Percentiles rank a stretch among this genome's conserved stretches.
Conservation (phyloP, 30 jellyfish, hydroid and myxozoan species). For the Mastigias papua region DNA sequence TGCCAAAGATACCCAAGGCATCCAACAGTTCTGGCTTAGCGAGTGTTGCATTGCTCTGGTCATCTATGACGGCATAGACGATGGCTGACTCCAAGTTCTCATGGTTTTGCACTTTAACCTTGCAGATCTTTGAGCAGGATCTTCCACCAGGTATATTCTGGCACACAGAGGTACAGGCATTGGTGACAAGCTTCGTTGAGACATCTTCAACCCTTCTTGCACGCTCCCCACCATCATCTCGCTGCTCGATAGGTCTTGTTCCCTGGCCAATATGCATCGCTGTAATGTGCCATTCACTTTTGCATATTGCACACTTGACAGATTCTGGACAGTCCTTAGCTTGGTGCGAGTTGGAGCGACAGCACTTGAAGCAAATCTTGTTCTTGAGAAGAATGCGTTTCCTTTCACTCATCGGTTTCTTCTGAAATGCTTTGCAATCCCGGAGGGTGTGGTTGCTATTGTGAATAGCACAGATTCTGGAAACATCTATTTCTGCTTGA, state of each 20-base stretch:
- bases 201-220: not conserved
- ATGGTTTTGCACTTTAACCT: conserved; percentile 29
- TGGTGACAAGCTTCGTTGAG: conserved; percentile 22
- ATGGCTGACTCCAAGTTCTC: conserved; percentile 14
- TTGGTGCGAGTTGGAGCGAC: conserved; percentile 33
- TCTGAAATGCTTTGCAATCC: conserved; percentile 52
- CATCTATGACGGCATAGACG: conserved; percentile 42
- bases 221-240: conserved; percentile 51
- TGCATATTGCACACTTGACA: conserved; percentile 32
- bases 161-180: conserved; percentile 52
- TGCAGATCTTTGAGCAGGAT: conserved; percentile 60
- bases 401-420: conserved; percentile 45
- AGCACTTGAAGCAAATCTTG: conserved; percentile 46
- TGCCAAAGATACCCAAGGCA: conserved; percentile 10
- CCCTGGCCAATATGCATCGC: conserved; percentile 39
- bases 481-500: conserved; percentile 20
- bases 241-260: conserved; percentile 11
- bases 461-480: conserved; percentile 31
- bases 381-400: conserved; percentile 21
- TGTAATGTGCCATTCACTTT: conserved; percentile 29
- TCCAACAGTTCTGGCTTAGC: conserved; percentile 55
- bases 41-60: conserved; percentile 43
- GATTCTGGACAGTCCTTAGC: conserved; percentile 25
- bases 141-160: conserved; percentile 41
- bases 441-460: conserved; percentile 34